Conservation (phyloP, 23 tunicate genomes). For the Trididemnum clinides region DNA sequence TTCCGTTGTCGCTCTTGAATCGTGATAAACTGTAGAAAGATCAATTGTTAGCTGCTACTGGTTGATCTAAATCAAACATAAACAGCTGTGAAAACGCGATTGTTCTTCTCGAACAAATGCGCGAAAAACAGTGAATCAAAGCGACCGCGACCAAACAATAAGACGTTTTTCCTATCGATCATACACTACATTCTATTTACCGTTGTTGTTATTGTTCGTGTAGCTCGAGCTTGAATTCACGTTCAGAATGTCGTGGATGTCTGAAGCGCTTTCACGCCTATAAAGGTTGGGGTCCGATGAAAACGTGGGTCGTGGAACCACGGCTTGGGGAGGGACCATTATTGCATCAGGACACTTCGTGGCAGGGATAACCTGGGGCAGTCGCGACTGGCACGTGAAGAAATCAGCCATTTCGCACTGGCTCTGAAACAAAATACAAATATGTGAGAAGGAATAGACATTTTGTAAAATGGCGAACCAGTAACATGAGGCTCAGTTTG, state of each 20-base stretch:
- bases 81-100: slow-evolving; percentile 3
- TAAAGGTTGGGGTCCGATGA: slow-evolving; percentile 68
- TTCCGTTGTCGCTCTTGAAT: background rate
- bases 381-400: slow-evolving; percentile 28
- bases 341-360: background rate
- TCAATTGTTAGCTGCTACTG: background rate
- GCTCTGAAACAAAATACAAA: background rate
- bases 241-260: slow-evolving; percentile 72
- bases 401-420: slow-evolving; percentile 54
- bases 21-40: background rate
- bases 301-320: slow-evolving; percentile 59
- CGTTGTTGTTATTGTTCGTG: background rate
- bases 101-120: no score
- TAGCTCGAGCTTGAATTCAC: background rate
- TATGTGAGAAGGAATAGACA: background rate
- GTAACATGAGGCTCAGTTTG: no score
- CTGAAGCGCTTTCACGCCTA: slow-evolving; percentile 90
- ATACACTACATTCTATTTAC: background rate
- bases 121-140: no score
- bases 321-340: slow-evolving; percentile 54
- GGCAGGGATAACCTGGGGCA: background rate
- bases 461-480: background rate
- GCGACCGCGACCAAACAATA: no score
- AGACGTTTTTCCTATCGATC: no score
- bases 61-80: background rate